Conservation (phyloP, 2,888 invertebrate species). For the Xestobium rufovillosum region DNA sequence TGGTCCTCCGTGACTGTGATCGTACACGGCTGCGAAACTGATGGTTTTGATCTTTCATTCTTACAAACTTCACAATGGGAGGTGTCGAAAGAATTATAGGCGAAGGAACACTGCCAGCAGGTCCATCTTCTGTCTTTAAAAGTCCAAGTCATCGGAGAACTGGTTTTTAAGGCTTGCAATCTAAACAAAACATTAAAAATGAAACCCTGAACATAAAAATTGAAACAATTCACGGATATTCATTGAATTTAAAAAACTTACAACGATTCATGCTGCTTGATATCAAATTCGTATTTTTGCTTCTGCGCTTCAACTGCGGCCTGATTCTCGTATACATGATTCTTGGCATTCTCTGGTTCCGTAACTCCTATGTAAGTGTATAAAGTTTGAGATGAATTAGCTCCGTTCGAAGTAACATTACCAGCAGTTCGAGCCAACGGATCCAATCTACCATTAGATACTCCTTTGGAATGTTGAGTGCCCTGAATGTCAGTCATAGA, state of each 20-base stretch:
- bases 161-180: slow-evolving; percentile 34
- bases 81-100: slow-evolving; percentile 76
- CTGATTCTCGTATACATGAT: slow-evolving; percentile 39
- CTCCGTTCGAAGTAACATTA: slow-evolving; percentile 6
- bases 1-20: slow-evolving; percentile 60
- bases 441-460: slow-evolving; percentile 16
- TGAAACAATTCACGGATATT: slow-evolving; percentile 1
- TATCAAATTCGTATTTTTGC: slow-evolving; percentile 31
- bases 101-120: slow-evolving; percentile 81
- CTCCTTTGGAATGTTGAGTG: slow-evolving; percentile 27
- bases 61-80: slow-evolving; percentile 78
- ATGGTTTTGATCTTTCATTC: slow-evolving; percentile 54
- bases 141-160: slow-evolving; percentile 30
- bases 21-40: slow-evolving; percentile 56
- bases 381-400: slow-evolving; percentile 24
- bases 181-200: slow-evolving; percentile 26
- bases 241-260: slow-evolving; percentile 23
- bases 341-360: slow-evolving; percentile 36
- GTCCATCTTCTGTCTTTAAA: slow-evolving; percentile 67
- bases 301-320: slow-evolving; percentile 35
- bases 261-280: slow-evolving; percentile 36
- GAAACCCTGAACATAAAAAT: background rate
- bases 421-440: slow-evolving; percentile 12
- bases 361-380: slow-evolving; percentile 42
- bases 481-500: slow-evolving; percentile 42